Conservation (phyloP, 2,888 invertebrate species). For the Drosophila antonietae region DNA sequence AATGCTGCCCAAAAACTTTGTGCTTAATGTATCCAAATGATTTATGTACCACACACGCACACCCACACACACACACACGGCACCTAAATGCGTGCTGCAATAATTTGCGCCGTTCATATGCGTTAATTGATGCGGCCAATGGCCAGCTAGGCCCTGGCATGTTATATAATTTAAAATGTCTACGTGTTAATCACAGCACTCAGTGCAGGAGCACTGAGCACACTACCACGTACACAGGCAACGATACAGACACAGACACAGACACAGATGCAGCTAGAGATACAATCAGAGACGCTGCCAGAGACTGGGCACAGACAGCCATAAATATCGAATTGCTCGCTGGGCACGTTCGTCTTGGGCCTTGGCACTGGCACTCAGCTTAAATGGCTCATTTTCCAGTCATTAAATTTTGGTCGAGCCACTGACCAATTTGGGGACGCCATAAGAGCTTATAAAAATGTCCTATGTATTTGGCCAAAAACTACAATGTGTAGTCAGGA, state of each 20-base stretch:
- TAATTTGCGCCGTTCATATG: slow-evolving; percentile 50
- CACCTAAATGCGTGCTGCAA: slow-evolving; percentile 45
- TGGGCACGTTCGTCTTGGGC: slow-evolving; percentile 61
- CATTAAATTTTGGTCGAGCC: slow-evolving; percentile 69
- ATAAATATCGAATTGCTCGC: slow-evolving; percentile 67
- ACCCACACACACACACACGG: slow-evolving; percentile 6
- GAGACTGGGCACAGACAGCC: slow-evolving; percentile 52
- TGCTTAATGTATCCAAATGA: slow-evolving; percentile 74
- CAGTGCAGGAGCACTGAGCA: slow-evolving; percentile 59
- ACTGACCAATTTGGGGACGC: slow-evolving; percentile 73
- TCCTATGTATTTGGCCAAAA: slow-evolving; percentile 22
- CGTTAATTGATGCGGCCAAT: slow-evolving; percentile 73
- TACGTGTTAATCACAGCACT: slow-evolving; percentile 81
- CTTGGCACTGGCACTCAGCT: slow-evolving; percentile 66
- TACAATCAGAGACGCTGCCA: slow-evolving; percentile 23
- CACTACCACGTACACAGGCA: slow-evolving; percentile 24
- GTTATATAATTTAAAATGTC: slow-evolving; percentile 71
- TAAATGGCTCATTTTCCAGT: slow-evolving; percentile 81
- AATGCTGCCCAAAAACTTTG: slow-evolving; percentile 61
- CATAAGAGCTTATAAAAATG: slow-evolving; percentile 61
- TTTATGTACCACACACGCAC: slow-evolving; percentile 66
- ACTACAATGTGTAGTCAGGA: slow-evolving; percentile 54
- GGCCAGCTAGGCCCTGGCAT: slow-evolving; percentile 33
- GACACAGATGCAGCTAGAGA: slow-evolving; percentile 27
- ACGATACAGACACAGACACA: slow-evolving; percentile 27